A percentile compares a stretch with the other conserved stretches of the same genome.
These are phyloP conservation scores for Scrobipalpa costella DNA, from an alignment of 2,888 invertebrate genomes.

Conservation along the genomic window DNA sequence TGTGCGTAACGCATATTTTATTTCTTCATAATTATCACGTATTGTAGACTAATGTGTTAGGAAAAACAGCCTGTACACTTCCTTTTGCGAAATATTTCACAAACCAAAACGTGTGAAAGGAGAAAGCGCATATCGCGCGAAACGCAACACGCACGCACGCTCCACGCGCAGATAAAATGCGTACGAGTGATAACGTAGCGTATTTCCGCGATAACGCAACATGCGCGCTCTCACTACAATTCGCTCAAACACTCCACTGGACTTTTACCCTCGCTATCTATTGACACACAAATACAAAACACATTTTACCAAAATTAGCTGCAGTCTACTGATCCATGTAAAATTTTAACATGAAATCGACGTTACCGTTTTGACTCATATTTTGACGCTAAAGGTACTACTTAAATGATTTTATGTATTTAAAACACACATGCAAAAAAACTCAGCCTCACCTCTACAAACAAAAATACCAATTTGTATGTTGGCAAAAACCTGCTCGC, in stretches of 20 bases:
- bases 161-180: conserved; percentile 68
- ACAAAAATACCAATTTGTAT: not conserved
- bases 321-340: not conserved
- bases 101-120: conserved; percentile 64
- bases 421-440: conserved; percentile 1
- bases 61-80: conserved; percentile 34
- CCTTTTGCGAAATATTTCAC: conserved; percentile 70
- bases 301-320: conserved; percentile 16
- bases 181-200: conserved; percentile 61
- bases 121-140: conserved; percentile 63
- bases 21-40: conserved; percentile 73
- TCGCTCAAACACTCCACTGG: conserved; percentile 50
- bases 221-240: conserved; percentile 46
- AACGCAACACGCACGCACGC: conserved; percentile 67
- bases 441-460: not conserved
- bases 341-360: not conserved
- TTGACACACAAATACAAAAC: conserved; percentile 16
- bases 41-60: conserved; percentile 50
- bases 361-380: not conserved
- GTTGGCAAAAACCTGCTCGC: conserved; percentile 46
- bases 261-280: conserved; percentile 37
- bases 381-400: not conserved
- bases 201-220: conserved; percentile 60
- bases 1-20: conserved; percentile 66
- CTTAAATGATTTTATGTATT: not conserved